Base-by-base conservation (phyloP, 1,140 invertebrate species). In the Macrobrachium rosenbergii region DNA sequence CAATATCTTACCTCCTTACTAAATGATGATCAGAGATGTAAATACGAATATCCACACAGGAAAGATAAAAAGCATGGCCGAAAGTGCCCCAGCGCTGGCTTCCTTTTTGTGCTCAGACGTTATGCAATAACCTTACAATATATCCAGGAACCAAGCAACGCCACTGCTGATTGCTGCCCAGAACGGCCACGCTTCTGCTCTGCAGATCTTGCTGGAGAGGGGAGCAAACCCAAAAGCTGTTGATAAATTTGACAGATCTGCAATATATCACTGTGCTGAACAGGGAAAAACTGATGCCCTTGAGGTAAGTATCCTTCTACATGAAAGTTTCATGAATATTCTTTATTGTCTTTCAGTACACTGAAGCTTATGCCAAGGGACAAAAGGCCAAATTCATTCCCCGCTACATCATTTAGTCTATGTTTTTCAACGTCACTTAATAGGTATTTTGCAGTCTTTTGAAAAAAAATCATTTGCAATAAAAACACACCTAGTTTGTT, bases 161-260 rank as follows among this genome's bases (percentile, higher is more conserved):
- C 93, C 95, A 14, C 90, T 95, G 76, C 94, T 94, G 92, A 88
- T 95, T 87, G 92, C 94, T 79, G 90, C 93, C 87, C 91, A 93
- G 88, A 92, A 92, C 90, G 92, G 93, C 90, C 91, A 94, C 91
- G 90, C 91, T 76, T 92, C 94, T 84, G 92, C 94, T 91, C 92
- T 94, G 77, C 91, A 93, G 67, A 91, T 93, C 10, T 91, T 95
- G 69, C 89, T 95, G 21, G 93, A 93, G 69, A 93, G 93, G 84
- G 93, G 94, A 45, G 94, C 94, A 5, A 93, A 94, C 90, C 93
- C 94, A 7, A 94, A 94, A 91, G 92, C 94, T 45, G 91, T 94
- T 2, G 95, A 95, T 90, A 91, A 92, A 10, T 93, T 94, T 83
- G 92, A 93, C 73, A 93, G 94, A 89, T 94, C 94, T 11, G 93